A percentile compares a stretch with the other conserved stretches of the same genome.
These are phyloP conservation scores for Pyrocephalus nanus DNA, from an alignment of 2,797 vertebrate species.

Conservation along the genomic window DNA sequence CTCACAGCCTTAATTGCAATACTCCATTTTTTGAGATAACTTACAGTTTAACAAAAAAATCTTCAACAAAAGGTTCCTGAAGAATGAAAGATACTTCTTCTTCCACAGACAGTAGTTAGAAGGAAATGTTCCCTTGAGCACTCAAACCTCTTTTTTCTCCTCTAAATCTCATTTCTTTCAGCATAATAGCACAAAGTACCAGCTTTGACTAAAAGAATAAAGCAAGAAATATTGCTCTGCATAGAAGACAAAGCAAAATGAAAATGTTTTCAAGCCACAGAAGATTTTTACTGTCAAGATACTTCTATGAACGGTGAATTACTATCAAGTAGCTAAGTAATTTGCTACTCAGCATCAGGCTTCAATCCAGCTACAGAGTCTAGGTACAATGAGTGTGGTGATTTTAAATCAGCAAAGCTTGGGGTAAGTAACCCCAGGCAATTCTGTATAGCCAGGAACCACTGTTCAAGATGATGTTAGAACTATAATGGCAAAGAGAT, in stretches of 20 bases:
- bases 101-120: neutral
- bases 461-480: neutral
- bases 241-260: neutral
- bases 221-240: neutral
- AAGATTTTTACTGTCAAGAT: neutral
- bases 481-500: neutral
- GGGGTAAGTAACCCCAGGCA: neutral
- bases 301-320: neutral
- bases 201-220: conserved; percentile 1
- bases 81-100: neutral
- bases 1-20: neutral
- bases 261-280: neutral
- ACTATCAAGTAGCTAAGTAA: neutral
- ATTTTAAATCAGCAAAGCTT: neutral
- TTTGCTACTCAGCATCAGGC: neutral
- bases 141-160: neutral
- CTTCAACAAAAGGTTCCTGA: neutral
- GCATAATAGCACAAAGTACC: neutral
- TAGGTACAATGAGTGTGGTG: neutral
- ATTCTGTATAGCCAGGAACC: neutral
- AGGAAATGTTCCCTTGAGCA: neutral
- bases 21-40: neutral
- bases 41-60: neutral
- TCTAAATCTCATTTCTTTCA: neutral
- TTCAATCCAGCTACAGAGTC: neutral